Percentiles rank a stretch among this genome's conserved stretches.
These are phyloP conservation scores for Tipula unca DNA, from an alignment of 2,888 invertebrate genomes.

Conservation along the genomic window DNA sequence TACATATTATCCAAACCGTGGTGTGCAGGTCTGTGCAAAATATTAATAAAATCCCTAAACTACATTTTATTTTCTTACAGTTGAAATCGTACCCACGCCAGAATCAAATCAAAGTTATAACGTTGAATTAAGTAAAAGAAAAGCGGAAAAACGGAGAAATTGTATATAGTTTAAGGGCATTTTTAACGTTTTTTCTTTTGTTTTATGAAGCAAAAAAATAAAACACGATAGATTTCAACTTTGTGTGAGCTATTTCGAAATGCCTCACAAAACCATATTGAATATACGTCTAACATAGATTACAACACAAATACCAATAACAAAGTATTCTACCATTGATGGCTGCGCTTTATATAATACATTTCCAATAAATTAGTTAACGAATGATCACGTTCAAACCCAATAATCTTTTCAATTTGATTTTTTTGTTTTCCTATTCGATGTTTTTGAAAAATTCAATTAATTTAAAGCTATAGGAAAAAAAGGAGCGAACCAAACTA, in stretches of 20 bases:
- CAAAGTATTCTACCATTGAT: not conserved
- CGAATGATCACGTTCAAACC: not conserved
- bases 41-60: not conserved
- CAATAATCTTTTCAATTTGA: slow-evolving; percentile 4
- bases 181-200: not conserved
- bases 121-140: not conserved
- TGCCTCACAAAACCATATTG: not conserved
- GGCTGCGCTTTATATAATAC: not conserved
- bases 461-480: not conserved
- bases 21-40: not conserved
- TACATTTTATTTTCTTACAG: not conserved
- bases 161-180: not conserved
- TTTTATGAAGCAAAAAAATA: not conserved
- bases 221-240: not conserved
- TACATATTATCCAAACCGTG: not conserved
- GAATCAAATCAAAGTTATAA: not conserved
- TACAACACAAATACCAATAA: not conserved
- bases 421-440: not conserved
- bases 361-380: not conserved
- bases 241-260: not conserved
- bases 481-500: not conserved
- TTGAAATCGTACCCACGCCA: not conserved
- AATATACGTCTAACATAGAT: not conserved
- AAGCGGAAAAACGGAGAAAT: not conserved
- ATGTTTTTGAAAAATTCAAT: not conserved